phyloP scores from a whole-genome alignment of 2,113 vertebrate species.

The Cinclus cinclus region DNA sequence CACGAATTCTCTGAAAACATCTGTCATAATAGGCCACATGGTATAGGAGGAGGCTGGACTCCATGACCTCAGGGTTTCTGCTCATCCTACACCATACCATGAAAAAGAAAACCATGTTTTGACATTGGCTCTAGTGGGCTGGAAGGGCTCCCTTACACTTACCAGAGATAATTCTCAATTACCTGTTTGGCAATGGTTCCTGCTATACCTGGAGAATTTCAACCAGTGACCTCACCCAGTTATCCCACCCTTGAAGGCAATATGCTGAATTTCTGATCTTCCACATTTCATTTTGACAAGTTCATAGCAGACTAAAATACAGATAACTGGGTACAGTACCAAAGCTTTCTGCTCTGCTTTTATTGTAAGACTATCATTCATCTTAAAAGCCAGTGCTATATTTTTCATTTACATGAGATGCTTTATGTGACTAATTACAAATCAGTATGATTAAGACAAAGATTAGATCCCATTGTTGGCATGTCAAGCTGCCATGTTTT shows the following conservation, averaged over 20 bases:
- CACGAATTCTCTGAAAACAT: neutral
- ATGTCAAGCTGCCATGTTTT: neutral
- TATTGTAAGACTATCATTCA: neutral
- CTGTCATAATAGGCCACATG: neutral
- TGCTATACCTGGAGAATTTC: neutral
- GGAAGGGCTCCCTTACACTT: neutral
- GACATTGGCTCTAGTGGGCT: neutral
- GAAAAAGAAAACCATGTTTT: neutral
- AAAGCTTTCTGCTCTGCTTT: neutral
- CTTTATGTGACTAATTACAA: neutral
- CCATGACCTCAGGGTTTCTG: neutral
- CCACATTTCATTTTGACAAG: neutral
- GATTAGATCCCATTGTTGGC: neutral
- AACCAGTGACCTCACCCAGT: neutral
- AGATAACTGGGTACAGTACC: neutral
- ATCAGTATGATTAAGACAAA: neutral
- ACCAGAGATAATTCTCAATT: neutral
- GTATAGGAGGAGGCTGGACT: neutral
- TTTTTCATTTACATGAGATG: neutral
- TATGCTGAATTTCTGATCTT: rapidly evolving
- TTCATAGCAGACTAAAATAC: neutral
- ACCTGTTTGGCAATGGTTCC: neutral
- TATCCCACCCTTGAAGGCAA: neutral
- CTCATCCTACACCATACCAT: neutral
- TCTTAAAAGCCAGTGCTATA: neutral